Conservation (phyloP, 2,888 invertebrate genomes). For the Callosobruchus maculatus region DNA sequence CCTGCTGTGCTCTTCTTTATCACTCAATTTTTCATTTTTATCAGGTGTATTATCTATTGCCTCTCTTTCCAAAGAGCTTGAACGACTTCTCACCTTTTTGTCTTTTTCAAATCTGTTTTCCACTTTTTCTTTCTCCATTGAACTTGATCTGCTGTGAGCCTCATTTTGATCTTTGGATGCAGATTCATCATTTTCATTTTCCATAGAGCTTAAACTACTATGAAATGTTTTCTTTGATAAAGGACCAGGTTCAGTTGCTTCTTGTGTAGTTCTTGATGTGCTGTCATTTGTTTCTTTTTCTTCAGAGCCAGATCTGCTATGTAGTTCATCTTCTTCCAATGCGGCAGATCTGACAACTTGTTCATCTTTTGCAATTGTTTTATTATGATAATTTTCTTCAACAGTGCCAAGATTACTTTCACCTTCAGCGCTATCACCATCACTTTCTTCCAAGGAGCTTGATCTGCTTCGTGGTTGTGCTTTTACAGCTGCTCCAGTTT, state of each 20-base stretch:
- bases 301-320: background rate
- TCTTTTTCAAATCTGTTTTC: background rate
- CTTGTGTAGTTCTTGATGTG: background rate
- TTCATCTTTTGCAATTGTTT: background rate
- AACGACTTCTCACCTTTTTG: background rate
- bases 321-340: background rate
- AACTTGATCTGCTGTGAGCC: background rate
- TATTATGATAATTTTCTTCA: too few relatives aligned
- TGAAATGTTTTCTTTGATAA: background rate
- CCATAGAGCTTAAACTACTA: background rate
- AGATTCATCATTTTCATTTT: background rate
- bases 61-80: background rate
- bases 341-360: background rate
- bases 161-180: background rate
- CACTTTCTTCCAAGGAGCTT: too few relatives aligned
- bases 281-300: background rate
- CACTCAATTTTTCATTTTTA: background rate
- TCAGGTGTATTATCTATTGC: background rate
- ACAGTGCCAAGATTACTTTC: too few relatives aligned
- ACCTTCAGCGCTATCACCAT: too few relatives aligned
- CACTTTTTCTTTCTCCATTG: background rate
- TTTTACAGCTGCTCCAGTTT: background rate
- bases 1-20: background rate
- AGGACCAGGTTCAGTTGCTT: background rate
- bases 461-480: too few relatives aligned